Percentiles rank a stretch among this genome's conserved stretches.
phyloP scores from a whole-genome alignment of 2,888 invertebrate species.

The Rhogogaster chlorosoma region DNA sequence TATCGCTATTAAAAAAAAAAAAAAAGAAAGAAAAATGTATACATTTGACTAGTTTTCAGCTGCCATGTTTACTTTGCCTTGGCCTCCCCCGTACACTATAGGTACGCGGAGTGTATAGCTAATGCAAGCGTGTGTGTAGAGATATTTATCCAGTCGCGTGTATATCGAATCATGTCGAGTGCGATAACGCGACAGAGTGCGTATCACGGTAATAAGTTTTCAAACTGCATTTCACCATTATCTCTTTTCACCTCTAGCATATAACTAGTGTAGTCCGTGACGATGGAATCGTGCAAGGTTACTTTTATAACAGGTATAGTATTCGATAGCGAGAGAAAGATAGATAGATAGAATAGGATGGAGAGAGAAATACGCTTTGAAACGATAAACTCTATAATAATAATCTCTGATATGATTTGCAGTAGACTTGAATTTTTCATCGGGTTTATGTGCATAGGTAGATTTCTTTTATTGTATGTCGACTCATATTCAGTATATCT shows the following conservation, averaged over 20 bases:
- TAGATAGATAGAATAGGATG: background rate
- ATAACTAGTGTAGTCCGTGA: background rate
- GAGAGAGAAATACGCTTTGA: no score
- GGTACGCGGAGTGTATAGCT: background rate
- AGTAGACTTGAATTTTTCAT: background rate
- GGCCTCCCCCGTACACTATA: background rate
- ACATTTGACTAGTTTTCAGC: no score
- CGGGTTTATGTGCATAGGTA: background rate
- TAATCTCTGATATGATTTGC: background rate
- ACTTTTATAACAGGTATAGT: conserved; percentile 24
- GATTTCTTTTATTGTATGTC: background rate
- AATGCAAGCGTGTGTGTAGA: background rate
- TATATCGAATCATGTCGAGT: background rate
- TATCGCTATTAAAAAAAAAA: background rate
- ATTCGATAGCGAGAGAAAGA: conserved; percentile 1
- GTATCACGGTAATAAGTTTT: conserved; percentile 32
- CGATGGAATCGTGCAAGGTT: background rate
- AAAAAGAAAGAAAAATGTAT: background rate
- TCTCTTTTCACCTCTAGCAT: conserved; percentile 3
- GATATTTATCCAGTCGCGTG: background rate
- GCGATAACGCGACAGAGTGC: background rate
- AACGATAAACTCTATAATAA: background rate
- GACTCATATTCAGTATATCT: background rate
- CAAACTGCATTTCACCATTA: conserved; percentile 41
- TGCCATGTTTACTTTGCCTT: no score